Conservation (phyloP, 2,797 vertebrate genomes). For the Acanthurus tractus region DNA sequence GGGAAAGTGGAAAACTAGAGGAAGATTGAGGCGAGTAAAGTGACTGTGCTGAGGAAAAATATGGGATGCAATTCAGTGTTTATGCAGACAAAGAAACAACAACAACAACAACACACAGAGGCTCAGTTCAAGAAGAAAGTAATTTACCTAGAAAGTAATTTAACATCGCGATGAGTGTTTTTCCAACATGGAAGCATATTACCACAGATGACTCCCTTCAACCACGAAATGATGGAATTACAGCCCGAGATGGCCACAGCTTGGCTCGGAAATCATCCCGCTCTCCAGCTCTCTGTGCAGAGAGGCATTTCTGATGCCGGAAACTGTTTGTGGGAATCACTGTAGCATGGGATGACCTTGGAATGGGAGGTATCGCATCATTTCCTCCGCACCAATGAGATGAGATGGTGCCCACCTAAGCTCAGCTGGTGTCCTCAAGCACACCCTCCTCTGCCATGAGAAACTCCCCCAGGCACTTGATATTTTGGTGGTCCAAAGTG, state of each 20-base stretch:
- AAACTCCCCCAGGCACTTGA: slow-evolving; percentile 59
- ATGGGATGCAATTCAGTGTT: neutral
- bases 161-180: slow-evolving; percentile 57
- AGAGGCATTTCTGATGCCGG: slow-evolving; percentile 52
- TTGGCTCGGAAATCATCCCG: slow-evolving; percentile 60
- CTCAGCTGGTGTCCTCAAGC: slow-evolving; percentile 75
- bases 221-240: slow-evolving; percentile 70
- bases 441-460: slow-evolving; percentile 38
- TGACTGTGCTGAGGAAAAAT: neutral
- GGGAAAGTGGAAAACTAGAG: neutral
- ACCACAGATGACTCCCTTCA: slow-evolving; percentile 66
- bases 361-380: slow-evolving; percentile 77
- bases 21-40: neutral
- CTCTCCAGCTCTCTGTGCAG: slow-evolving; percentile 36
- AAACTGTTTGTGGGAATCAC: slow-evolving; percentile 74
- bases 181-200: slow-evolving; percentile 49
- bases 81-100: neutral
- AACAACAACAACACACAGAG: neutral
- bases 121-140: slow-evolving; percentile 32
- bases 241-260: slow-evolving; percentile 48
- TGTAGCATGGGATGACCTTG: slow-evolving; percentile 83
- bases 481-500: slow-evolving; percentile 48
- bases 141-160: slow-evolving; percentile 38
- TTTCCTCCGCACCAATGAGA: slow-evolving; percentile 74
- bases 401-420: slow-evolving; percentile 67